Conservation (phyloP, 2,113 vertebrate genomes). For the Propithecus coquereli region DNA sequence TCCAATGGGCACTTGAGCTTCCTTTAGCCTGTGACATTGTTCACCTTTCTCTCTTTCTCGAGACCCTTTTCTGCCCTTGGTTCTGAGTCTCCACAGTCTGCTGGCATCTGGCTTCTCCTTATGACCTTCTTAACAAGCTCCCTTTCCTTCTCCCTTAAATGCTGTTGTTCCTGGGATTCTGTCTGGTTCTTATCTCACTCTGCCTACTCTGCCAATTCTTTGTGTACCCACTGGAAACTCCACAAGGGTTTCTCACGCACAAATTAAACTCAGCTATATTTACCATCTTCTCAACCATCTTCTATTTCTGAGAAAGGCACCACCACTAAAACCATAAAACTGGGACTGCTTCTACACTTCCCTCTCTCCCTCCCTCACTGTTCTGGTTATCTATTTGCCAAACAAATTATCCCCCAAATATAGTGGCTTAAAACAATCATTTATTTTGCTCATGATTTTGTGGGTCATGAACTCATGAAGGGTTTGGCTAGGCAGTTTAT, state of each 20-base stretch:
- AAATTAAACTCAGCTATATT: background rate
- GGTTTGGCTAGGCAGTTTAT: background rate
- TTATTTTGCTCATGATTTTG: background rate
- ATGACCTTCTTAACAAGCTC: background rate
- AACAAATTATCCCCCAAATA: background rate
- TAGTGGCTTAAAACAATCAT: background rate
- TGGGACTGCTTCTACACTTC: background rate
- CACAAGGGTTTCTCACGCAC: background rate
- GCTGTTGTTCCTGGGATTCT: background rate
- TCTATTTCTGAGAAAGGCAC: background rate
- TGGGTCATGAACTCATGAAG: background rate
- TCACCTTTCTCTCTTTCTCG: background rate
- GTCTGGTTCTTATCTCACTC: background rate
- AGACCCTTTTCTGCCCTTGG: background rate
- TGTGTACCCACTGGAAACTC: background rate
- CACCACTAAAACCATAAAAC: background rate
- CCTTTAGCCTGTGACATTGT: background rate
- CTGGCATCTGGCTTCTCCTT: background rate
- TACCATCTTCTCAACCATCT: background rate
- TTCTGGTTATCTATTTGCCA: background rate
- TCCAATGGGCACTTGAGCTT: accelerated
- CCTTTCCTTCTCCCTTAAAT: background rate
- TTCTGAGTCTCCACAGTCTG: background rate
- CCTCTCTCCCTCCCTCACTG: background rate
- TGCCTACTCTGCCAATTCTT: background rate